Conservation (phyloP, 2,113 vertebrate genomes). For the Tragelaphus scriptus region DNA sequence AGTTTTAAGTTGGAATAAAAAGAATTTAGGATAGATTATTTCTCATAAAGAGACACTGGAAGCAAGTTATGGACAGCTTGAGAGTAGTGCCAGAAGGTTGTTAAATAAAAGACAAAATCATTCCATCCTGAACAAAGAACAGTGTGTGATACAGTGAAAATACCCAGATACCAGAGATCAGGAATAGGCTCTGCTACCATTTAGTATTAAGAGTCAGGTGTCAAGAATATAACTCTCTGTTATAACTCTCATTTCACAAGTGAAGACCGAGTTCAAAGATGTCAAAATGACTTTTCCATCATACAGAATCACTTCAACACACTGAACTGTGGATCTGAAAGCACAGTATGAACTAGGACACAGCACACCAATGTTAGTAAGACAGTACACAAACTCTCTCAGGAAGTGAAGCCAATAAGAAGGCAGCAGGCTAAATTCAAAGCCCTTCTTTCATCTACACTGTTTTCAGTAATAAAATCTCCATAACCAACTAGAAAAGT, state of each 20-base stretch:
- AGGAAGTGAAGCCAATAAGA: not conserved
- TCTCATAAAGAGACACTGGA: not conserved
- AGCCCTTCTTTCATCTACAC: not conserved
- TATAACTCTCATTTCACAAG: not conserved
- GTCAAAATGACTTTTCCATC: not conserved
- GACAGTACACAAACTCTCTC: not conserved
- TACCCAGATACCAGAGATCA: not conserved
- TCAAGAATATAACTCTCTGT: not conserved
- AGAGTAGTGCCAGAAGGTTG: not conserved
- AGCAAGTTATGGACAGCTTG: not conserved
- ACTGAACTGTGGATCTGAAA: not conserved
- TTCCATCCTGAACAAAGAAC: not conserved
- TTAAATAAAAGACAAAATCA: not conserved
- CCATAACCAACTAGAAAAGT: not conserved
- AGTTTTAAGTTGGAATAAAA: not conserved
- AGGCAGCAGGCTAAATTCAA: not conserved
- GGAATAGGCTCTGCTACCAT: not conserved
- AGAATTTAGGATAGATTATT: not conserved
- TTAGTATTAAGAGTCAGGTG: not conserved
- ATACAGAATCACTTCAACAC: not conserved
- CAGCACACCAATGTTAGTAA: not conserved
- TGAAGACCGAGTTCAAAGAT: not conserved
- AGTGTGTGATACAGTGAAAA: not conserved
- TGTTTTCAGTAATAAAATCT: not conserved
- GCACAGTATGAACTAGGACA: not conserved